Base-by-base conservation (phyloP, 2,113 vertebrate genomes). In the Hystrix cristata region DNA sequence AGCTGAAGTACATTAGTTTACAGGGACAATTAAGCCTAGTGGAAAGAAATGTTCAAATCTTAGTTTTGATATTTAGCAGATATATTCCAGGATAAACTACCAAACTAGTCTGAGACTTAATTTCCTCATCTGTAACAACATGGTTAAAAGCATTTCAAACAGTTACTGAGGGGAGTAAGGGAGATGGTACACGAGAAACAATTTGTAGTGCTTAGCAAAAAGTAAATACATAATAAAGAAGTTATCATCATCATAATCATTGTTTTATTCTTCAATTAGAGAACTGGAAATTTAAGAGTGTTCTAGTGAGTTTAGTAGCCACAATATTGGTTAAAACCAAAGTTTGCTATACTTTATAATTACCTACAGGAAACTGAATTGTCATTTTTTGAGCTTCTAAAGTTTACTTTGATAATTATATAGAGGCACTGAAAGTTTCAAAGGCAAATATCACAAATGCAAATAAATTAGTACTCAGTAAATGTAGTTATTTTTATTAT, bases 81-180 rank as follows among this genome's bases (percentile, higher is more conserved):
- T 80, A 8, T 53, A 95, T 86, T 89, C 21, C n/a, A 84, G 34
- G 23, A 71, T 15, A 95, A 90, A 78, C 62, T 90, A 93, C 15
- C 59, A 97, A 91, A 78, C 34, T 12, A 55, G 6, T 65, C 38
- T 84, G 59, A 95, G 84, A 87, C 38, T 92, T 95, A 95, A 92
- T 74, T 97, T 95, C n/a, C 31, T 96, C 46, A 80, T 94, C 74
- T 84, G 38, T 64, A 98, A 83, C 38, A 84, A n/a, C 74, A 59
- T 95, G 83, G 43, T 46, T 96, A 87, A 87, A 92, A 95, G 87
- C 2, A 71, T 34, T 94, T 97, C 51, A 91, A 87, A 90, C 80
- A 85, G n/a, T 27, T 95, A 6, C 27, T 83, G 88, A 91, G 18
- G 38, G 84, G 67, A 95, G 84, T 87, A 69, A 89, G 34, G 82